Evolutionary conservation across 2,113 vertebrate species (phyloP), one percentile per base, ranked within the genome.

Genomic region (Conger conger): DNA sequence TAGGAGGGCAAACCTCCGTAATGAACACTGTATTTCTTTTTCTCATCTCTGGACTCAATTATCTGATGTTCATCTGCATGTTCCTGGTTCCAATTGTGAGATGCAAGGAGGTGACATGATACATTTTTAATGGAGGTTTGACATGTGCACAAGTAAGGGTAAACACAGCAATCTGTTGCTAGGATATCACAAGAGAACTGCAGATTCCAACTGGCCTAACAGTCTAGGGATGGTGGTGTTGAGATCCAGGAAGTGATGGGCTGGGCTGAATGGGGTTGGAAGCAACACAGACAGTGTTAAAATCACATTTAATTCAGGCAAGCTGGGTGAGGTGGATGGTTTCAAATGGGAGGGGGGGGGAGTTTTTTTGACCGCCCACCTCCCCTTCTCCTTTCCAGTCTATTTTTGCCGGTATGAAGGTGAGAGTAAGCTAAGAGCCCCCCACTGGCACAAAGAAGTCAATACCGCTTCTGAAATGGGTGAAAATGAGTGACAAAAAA

Each of bases 221-320:
- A 87, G 88, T 90, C 86, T 85, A 85, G 89, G 93, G 92, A 93
- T 93, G 89, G 89, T 88, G 85, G 89, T n/a, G 87, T 90, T 92
- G 92, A 95, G 94, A 94, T 93, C 93, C 93, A 83, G 87, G 93
- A 94, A 93, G 92, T 94, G 92, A 91, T 94, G n/a, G n/a, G 91
- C 92, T 91, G 90, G 90, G 79, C 88, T 53, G 54, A 81, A 37
- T 79, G 79, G 79, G 86, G 79, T 54, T 85, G 83, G 76, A 82
- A 77, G 83, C 50, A 88, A 42, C 78, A 38, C 40, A 50, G 23
- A 81, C 18, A 53, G 81, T 84, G 54, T 90, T 90, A 88, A 89
- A 89, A 90, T 90, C 92, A 92, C 89, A 92, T 93, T 91, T 91
- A 92, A 92, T 88, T 91, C 90, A 83, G 82, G 88, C 86, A 90